Conservation (phyloP, 2,797 vertebrate species). For the Centropyge bicolor region DNA sequence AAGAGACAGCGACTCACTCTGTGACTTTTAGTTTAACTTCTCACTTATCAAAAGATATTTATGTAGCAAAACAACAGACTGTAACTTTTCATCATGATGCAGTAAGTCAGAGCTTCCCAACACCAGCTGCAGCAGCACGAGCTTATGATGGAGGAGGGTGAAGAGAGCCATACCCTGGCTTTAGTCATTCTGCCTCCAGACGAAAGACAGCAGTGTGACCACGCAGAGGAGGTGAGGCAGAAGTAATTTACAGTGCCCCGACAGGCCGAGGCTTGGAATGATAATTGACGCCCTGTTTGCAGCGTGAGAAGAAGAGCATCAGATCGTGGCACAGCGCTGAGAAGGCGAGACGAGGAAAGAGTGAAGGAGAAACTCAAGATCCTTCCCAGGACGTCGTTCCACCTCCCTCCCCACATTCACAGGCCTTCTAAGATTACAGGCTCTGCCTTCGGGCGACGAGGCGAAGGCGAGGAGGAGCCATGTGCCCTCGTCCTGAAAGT, state of each 20-base stretch:
- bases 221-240: constrained; percentile 69
- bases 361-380: constrained; percentile 47
- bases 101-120: constrained; percentile 9
- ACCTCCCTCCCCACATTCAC: constrained; percentile 26
- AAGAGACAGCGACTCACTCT: constrained; percentile 12
- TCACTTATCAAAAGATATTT: constrained; percentile 10
- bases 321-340: constrained; percentile 52
- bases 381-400: constrained; percentile 33
- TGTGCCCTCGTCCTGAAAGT: constrained; percentile 60
- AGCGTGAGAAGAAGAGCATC: constrained; percentile 76
- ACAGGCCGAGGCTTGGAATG: constrained; percentile 82
- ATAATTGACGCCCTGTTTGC: constrained; percentile 81
- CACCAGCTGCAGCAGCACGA: constrained; percentile 36
- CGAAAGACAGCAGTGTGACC: constrained; percentile 65
- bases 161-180: constrained; percentile 43
- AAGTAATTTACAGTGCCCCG: constrained; percentile 79
- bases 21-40: constrained; percentile 11
- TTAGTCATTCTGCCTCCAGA: constrained; percentile 62
- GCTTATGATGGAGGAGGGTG: constrained; percentile 26
- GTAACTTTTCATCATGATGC: constrained; percentile 23
- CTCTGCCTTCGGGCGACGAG: constrained; percentile 42
- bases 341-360: constrained; percentile 50
- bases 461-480: constrained; percentile 39
- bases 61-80: constrained; percentile 2
- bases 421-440: constrained; percentile 72